Percentiles rank a stretch among this genome's conserved stretches.
phyloP scores from a whole-genome alignment of 2,113 vertebrate species.

The Centropus bengalensis region DNA sequence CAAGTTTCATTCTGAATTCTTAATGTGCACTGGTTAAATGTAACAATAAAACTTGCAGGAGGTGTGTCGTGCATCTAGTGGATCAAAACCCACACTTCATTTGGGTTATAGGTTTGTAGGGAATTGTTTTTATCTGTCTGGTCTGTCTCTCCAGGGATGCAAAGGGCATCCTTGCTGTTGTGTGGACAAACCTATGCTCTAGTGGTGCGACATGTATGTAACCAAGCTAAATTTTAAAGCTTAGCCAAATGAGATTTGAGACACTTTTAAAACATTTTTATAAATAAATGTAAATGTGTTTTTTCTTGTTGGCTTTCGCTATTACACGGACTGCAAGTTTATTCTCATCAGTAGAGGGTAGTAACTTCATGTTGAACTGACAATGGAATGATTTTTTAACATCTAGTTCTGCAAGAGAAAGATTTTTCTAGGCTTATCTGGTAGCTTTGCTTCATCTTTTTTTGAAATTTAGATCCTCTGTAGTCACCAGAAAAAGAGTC shows the following conservation, averaged over 20 bases:
- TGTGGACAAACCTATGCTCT: rapidly evolving
- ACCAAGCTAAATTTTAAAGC: rapidly evolving
- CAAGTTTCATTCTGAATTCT: not conserved
- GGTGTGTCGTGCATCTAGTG: not conserved
- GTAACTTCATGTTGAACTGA: not conserved
- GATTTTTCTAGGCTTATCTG: not conserved
- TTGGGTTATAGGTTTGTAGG: not conserved
- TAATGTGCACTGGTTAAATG: not conserved
- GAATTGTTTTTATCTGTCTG: not conserved
- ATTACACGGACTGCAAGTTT: not conserved
- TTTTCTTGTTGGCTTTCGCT: not conserved
- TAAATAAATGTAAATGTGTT: not conserved
- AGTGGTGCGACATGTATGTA: rapidly evolving
- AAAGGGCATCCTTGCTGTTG: not conserved
- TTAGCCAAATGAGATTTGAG: not conserved
- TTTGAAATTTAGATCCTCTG: not conserved
- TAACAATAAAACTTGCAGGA: not conserved
- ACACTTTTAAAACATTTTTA: rapidly evolving
- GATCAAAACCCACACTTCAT: not conserved
- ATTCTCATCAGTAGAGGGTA: not conserved
- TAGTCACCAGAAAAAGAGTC: not conserved
- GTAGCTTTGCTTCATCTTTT: not conserved
- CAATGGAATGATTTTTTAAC: not conserved
- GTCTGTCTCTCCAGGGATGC: not conserved
- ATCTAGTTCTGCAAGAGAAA: not conserved